Evolutionary conservation across 2,797 vertebrate species (phyloP).

Genomic region (Anguilla megastoma): DNA sequence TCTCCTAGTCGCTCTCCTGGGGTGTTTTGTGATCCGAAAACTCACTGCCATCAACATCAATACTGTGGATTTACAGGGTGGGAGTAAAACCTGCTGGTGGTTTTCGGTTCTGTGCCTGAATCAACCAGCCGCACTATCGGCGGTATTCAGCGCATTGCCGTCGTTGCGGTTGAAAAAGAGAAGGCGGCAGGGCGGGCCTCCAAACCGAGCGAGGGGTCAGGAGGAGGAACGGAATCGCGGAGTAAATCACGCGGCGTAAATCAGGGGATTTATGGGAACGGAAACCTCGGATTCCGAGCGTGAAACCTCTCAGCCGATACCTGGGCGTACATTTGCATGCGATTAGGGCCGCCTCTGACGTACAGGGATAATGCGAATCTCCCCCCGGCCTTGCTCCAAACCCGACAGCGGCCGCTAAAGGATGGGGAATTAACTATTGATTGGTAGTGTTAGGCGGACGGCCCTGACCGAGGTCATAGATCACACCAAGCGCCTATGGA

Average conservation of each 20-base stretch:
- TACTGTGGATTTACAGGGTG: not conserved
- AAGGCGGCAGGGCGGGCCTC: not conserved
- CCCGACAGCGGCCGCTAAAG: slow-evolving; percentile 39
- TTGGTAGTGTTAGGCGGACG: slow-evolving; percentile 54
- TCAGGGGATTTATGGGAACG: not conserved
- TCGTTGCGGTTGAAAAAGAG: no score
- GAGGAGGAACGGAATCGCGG: not conserved
- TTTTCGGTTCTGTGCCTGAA: not conserved
- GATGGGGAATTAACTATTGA: slow-evolving; percentile 57
- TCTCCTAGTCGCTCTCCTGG: not conserved
- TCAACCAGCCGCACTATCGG: not conserved
- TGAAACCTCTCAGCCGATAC: not conserved
- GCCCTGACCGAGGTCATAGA: slow-evolving; percentile 40
- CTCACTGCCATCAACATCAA: not conserved
- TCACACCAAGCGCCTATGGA: slow-evolving; percentile 37
- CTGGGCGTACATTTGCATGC: not conserved
- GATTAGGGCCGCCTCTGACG: not conserved
- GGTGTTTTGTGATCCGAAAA: not conserved
- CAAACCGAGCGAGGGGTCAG: not conserved
- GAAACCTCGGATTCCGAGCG: not conserved
- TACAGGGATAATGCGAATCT: not conserved
- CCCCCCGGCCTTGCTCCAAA: not conserved
- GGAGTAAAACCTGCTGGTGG: not conserved
- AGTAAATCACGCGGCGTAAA: slow-evolving; percentile 8
- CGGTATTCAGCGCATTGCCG: not conserved